phyloP scores from a whole-genome alignment of 2,113 vertebrate species.

The Micronycteris hirsuta region DNA sequence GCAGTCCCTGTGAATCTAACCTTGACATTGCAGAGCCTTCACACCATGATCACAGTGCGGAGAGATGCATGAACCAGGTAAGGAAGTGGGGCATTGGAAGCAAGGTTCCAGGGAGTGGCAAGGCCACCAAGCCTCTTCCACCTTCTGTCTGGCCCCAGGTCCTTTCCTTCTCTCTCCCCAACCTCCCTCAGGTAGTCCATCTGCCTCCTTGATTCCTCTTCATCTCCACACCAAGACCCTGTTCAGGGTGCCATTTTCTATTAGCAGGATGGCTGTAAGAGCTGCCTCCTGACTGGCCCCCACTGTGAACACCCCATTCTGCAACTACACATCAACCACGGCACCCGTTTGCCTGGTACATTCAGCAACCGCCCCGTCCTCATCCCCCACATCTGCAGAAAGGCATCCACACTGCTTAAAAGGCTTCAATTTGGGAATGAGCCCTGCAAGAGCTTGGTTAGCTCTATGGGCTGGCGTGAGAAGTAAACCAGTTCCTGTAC shows the following conservation, averaged over 20 bases:
- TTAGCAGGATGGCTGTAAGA: background rate
- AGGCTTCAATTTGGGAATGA: background rate
- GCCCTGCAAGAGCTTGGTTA: background rate
- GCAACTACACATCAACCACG: fast-evolving
- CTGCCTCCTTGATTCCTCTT: background rate
- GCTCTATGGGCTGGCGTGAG: background rate
- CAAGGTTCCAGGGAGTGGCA: background rate
- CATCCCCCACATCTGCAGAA: fast-evolving
- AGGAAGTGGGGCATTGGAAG: background rate
- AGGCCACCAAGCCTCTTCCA: background rate
- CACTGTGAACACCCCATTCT: fast-evolving
- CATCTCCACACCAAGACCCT: background rate
- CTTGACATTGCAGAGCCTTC: background rate
- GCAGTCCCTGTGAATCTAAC: background rate
- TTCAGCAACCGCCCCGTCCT: fast-evolving
- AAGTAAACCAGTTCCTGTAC: no score
- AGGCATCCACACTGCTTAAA: fast-evolving
- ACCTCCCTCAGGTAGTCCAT: background rate
- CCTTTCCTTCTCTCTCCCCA: background rate
- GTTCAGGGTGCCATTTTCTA: background rate
- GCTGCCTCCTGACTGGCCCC: background rate
- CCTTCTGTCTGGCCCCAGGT: no score
- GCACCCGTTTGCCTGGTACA: background rate
- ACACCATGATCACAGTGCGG: fast-evolving
- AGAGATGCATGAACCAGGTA: background rate